Evolutionary conservation across 2,113 vertebrate species (phyloP), one percentile per base, ranked within the genome.

Genomic region (Gallinago paraguaiae): DNA sequence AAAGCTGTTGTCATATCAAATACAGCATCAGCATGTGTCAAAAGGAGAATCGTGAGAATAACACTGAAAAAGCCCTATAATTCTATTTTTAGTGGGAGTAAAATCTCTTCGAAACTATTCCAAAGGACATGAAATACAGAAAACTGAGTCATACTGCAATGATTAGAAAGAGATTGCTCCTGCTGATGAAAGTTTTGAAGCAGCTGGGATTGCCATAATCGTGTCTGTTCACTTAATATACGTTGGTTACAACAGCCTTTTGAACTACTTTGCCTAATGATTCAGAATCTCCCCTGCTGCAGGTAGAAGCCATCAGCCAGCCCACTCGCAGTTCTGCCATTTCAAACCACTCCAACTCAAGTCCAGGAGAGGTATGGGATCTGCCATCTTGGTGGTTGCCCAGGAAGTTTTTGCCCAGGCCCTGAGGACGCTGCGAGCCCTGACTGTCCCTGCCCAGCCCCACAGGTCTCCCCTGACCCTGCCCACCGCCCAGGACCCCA

Each of bases 1-100:
- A 93, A 82, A 86, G 50, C 51, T 91, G 72, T 85, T 78, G 82
- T 89, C 64, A 20, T 84, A 84, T 81, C 39, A 95, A 64, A 93
- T 68, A 81, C 18, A 64, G 53, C 67, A 67, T 82, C 76, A 88
- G 80, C 25, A 56, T 82, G 83, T 88, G 80, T 90, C 87, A 92
- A 68, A 77, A 84, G 59, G 68, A 71, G 54, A 90, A 72, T 72
- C 12, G 13, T 80, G 92, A 86, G 48, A 71, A 79, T 91, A 95
- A 88, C 56, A 76, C 22, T 46, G 76, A 68, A 72, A 94, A 89
- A 90, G 12, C 18, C 27, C 27, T 0, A 1, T 64, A 81, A 77
- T 92, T 84, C 86, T 92, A 46, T 76, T 92, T 95, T 89, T 80
- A 89, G 80, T n/a, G 39, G 11, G n/a, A 72, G 46, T 60, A 87